phyloP scores from a whole-genome alignment of 1,140 invertebrate genomes.

The Aphelenchoides fujianensis region DNA sequence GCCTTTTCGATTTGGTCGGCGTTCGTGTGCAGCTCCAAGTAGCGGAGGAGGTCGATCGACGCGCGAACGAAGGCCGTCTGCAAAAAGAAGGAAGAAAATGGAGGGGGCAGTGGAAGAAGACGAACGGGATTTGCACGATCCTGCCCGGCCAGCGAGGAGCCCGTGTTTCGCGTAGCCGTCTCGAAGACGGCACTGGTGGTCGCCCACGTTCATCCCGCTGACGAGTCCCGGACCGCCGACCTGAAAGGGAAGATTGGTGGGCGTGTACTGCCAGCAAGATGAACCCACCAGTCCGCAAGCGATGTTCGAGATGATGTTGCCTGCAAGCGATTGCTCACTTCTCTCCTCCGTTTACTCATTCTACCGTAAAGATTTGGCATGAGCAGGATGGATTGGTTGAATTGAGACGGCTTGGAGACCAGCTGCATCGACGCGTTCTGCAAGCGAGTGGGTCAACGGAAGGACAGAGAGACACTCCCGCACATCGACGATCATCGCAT shows the following conservation, averaged over 20 bases:
- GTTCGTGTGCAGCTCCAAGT: conserved; percentile 46
- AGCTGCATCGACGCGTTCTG: conserved; percentile 72
- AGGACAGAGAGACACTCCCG: conserved; percentile 24
- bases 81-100: conserved; percentile 95
- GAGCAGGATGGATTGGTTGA: conserved; percentile 82
- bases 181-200: conserved; percentile 70
- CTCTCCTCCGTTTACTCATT: neutral
- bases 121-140: conserved; percentile 94
- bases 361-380: conserved; percentile 91
- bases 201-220: conserved; percentile 87
- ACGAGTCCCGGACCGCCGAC: conserved; percentile 86
- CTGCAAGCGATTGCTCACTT: neutral
- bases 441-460: neutral
- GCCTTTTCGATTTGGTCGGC: conserved; percentile 49
- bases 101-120: conserved; percentile 66
- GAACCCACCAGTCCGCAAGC: conserved; percentile 90
- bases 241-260: too few relatives aligned
- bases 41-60: conserved; percentile 52
- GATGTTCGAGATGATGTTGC: conserved; percentile 93
- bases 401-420: conserved; percentile 93
- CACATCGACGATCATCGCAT: conserved; percentile 58
- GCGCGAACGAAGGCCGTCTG: conserved; percentile 60
- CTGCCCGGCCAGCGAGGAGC: conserved; percentile 83
- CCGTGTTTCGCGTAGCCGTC: conserved; percentile 88
- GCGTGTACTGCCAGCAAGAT: too few relatives aligned